Base-by-base conservation (phyloP, 2,888 invertebrate species). In the Villa cingulata region DNA sequence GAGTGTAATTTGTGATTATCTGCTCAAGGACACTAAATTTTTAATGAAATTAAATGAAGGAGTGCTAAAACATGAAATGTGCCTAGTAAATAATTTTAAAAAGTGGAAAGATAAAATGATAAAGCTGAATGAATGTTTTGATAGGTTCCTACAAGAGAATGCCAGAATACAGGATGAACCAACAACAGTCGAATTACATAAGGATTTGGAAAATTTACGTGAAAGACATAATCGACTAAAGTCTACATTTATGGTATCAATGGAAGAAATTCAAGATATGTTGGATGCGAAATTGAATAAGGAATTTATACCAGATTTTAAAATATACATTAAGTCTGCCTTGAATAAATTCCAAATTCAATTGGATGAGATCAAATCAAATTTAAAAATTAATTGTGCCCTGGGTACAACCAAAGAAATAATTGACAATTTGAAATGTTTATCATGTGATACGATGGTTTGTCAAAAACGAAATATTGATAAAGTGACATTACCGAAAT, bases 221-320 rank as follows among this genome's bases (percentile, higher is more conserved):
- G 43, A 46, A 0, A 37, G 56, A 4, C 44, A 62, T 2, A 46
- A 56, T 2, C 53, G 57, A 2, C 56, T 63, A 32, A 55, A 60
- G 17, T 17, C 48, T 0, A 56, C 57, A 2, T 65, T 69, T 23
- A 23, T 66, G 0, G 50, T 51, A 17, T 59, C 64, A 41, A 64
- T 69, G 62, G 61, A 62, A 52, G 67, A 68, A 48, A 53, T 68
- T 40, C 67, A 68, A 57, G 66, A 67, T 3, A 68, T 68, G 62
- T 51, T 68, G 17, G 68, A 67, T 43, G 54, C 60, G 4, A 68
- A 69, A 48, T 43, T 68, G 50, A 64, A 68, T 43, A 68, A 67
- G 46, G 54, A 61, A 1, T 62, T 66, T 38, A 59, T 68, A 49
- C 65, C 66, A 20, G 57, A 64, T 0, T 48, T 67, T 3, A 67